Base-by-base conservation (phyloP, 2,113 vertebrate genomes). In the Oxyura jamaicensis region DNA sequence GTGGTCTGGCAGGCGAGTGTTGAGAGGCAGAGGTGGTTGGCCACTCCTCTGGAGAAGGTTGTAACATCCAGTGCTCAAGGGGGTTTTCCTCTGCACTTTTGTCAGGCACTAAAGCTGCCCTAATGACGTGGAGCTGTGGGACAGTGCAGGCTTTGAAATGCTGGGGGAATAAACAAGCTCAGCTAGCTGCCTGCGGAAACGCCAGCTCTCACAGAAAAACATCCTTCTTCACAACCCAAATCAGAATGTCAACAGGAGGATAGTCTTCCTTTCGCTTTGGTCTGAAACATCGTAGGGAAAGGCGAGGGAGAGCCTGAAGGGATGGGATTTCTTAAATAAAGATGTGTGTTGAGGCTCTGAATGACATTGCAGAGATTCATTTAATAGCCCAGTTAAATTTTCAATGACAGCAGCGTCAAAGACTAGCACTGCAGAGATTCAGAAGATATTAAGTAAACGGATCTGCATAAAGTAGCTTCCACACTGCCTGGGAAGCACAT, bases 291-390 rank as follows among this genome's bases (percentile, higher is more conserved):
- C 36, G 3, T 10, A n/a, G 29, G 66, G 35, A 11, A 67, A 79
- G 36, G n/a, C 29, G 15, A 83, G 31, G 50, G 52, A 48, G 36
- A 72, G 36, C 10, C 79, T 71, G 56, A 60, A 91, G 35, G 39
- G 35, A 46, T 21, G 22, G 23, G 76, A 66, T 74, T 8, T 35
- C 62, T 86, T 68, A 35, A 76, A 73, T 16, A 33, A 84, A 50
- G 33, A 16, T 2, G 6, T 17, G 8, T 33, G 33, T 7, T 69
- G 41, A 78, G 52, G 69, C 59, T 88, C 41, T 25, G 25, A 44
- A 29, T 0, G 0, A 11, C 13, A 3, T 53, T n/a, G 35, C 29
- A 72, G 31, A 0, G 0, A 23, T 77, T 91, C 35, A 10, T 55
- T 77, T 74, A 59, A 26, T 11, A 67, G 19, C 22, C 80, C 4